phyloP scores from a whole-genome alignment of 2,888 invertebrate species.

The Rhaphigaster nebulosa region DNA sequence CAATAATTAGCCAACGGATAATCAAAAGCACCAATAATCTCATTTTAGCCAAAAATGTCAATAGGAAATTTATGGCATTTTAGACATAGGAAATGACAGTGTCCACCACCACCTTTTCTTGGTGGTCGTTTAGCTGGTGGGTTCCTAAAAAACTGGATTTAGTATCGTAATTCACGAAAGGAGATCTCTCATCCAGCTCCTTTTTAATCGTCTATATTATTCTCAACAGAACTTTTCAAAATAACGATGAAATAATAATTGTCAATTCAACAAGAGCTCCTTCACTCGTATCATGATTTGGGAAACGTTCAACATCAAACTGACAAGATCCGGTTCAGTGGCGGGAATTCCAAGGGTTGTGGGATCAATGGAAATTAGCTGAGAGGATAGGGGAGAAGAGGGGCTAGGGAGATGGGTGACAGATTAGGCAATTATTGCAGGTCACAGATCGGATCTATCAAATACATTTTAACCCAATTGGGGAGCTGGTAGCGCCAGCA shows the following conservation, averaged over 20 bases:
- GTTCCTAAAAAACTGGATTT: too few species aligned
- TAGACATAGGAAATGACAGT: too few species aligned
- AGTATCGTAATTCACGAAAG: too few species aligned
- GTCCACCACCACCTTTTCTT: too few species aligned
- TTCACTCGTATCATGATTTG: background rate
- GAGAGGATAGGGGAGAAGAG: background rate
- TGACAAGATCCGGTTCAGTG: background rate
- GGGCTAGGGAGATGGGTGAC: background rate
- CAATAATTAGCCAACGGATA: too few species aligned
- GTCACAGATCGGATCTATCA: constrained; percentile 32
- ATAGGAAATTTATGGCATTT: too few species aligned
- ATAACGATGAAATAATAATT: background rate
- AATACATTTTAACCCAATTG: constrained; percentile 32
- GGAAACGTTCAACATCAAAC: background rate
- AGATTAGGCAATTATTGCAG: constrained; percentile 27
- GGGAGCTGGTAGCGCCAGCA: background rate
- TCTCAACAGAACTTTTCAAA: background rate
- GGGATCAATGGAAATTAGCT: constrained; percentile 37
- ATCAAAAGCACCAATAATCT: too few species aligned
- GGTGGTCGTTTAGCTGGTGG: too few species aligned
- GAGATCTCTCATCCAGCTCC: too few species aligned
- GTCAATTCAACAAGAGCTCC: background rate
- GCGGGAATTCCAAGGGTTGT: background rate
- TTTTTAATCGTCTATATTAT: too few species aligned
- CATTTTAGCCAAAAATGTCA: too few species aligned